A percentile compares a stretch with the other conserved stretches of the same genome.
Conservation (phyloP, 2,888 invertebrate species). For the Drosophila multiciliata region DNA sequence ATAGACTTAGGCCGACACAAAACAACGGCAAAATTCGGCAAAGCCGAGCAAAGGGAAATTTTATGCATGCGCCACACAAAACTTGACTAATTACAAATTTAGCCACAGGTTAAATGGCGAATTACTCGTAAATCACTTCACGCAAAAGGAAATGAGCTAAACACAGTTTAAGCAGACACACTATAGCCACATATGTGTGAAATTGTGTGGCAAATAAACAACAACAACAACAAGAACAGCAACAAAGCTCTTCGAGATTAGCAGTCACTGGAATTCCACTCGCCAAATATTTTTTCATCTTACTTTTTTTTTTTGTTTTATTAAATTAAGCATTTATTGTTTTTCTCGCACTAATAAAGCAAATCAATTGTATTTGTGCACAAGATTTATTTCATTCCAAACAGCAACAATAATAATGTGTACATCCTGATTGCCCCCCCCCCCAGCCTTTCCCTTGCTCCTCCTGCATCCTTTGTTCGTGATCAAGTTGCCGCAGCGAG, state of each 20-base stretch:
- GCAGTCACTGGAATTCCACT: constrained; percentile 38
- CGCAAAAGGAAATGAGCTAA: constrained; percentile 60
- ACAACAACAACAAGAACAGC: constrained; percentile 15
- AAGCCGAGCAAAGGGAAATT: constrained; percentile 50
- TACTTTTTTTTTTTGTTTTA: constrained; percentile 25
- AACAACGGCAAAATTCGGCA: constrained; percentile 25
- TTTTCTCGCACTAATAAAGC: constrained; percentile 51
- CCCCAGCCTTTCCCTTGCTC: too few relatives aligned
- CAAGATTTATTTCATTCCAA: constrained; percentile 58
- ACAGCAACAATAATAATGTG: constrained; percentile 47
- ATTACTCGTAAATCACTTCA: constrained; percentile 77
- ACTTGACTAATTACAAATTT: constrained; percentile 78
- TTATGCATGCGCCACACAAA: constrained; percentile 62
- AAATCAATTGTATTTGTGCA: constrained; percentile 62
- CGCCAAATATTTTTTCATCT: not conserved
- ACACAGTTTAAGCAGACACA: constrained; percentile 26
- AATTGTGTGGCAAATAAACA: constrained; percentile 60
- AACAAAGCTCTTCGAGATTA: constrained; percentile 48
- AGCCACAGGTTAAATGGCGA: constrained; percentile 77
- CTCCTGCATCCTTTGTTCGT: constrained; percentile 25
- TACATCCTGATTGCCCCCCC: constrained; percentile 12
- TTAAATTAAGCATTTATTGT: constrained; percentile 48
- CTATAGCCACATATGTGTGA: constrained; percentile 37
- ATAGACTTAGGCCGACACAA: constrained; percentile 44
- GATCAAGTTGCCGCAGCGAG: constrained; percentile 46